Conservation (phyloP, 2,113 vertebrate genomes). For the Eretmochelys imbricata region DNA sequence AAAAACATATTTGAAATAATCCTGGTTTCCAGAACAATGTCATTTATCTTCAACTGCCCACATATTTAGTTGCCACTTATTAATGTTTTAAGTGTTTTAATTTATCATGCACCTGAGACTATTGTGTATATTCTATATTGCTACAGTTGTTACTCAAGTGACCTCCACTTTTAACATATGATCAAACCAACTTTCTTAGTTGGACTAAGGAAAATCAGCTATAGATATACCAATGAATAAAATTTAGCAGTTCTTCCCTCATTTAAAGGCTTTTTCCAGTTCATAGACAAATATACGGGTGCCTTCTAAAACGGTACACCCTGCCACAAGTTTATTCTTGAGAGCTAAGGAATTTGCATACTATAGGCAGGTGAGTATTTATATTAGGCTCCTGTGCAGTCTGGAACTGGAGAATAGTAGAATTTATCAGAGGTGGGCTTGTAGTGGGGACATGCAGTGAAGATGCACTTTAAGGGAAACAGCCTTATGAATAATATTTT, state of each 20-base stretch:
- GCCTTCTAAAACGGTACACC: constrained; percentile 10
- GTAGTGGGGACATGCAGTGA: not conserved
- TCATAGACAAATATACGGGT: not conserved
- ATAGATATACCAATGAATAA: not conserved
- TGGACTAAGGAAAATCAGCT: not conserved
- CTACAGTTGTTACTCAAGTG: not conserved
- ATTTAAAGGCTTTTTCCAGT: not conserved
- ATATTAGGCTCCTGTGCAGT: not conserved
- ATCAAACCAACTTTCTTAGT: constrained; percentile 8
- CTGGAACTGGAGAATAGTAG: not conserved
- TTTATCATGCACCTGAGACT: rapidly evolving
- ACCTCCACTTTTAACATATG: not conserved
- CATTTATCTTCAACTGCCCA: not conserved
- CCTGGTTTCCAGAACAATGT: not conserved
- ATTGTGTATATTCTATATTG: not conserved
- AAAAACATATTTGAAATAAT: not conserved
- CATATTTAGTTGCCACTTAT: not conserved
- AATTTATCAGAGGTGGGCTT: not conserved
- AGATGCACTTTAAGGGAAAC: not conserved
- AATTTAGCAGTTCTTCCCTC: constrained; percentile 20
- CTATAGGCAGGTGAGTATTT: constrained; percentile 49
- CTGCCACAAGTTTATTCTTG: constrained; percentile 4
- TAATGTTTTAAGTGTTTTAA: not conserved
- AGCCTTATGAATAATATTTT: not conserved
- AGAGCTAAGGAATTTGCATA: not conserved